A percentile compares a stretch with the other conserved stretches of the same genome.
These are phyloP conservation scores for Meiosimyza platycephala DNA, from an alignment of 2,888 invertebrate species.

Conservation along the genomic window DNA sequence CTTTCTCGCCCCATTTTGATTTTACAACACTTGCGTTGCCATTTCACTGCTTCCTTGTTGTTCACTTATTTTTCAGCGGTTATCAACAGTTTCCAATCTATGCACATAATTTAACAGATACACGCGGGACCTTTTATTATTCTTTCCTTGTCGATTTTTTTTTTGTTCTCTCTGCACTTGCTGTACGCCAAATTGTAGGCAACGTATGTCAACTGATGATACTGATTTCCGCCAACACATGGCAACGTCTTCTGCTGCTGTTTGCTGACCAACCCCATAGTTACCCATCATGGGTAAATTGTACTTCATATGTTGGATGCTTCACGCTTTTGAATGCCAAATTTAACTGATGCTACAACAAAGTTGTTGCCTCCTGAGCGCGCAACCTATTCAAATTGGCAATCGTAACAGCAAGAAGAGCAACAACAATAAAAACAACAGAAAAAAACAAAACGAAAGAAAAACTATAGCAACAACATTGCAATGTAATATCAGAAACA, in stretches of 20 bases:
- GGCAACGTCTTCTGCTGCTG: not conserved
- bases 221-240: not conserved
- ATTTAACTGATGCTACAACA: slow-evolving; percentile 42
- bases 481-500: slow-evolving; percentile 59
- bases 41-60: not conserved
- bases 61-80: slow-evolving; percentile 42
- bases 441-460: slow-evolving; percentile 15
- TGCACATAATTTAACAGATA: slow-evolving; percentile 56
- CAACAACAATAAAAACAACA: slow-evolving; percentile 30
- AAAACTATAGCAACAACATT: slow-evolving; percentile 31
- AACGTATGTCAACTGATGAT: slow-evolving; percentile 16
- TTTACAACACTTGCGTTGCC: slow-evolving; percentile 33
- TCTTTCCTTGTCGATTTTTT: not conserved
- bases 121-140: not conserved
- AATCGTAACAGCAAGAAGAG: slow-evolving; percentile 28
- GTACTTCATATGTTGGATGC: not conserved
- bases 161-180: too few relatives aligned
- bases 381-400: slow-evolving; percentile 33
- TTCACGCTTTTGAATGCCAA: slow-evolving; percentile 35
- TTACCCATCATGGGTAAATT: not conserved
- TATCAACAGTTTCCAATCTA: slow-evolving; percentile 60
- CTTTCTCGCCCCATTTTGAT: slow-evolving; percentile 33
- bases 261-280: not conserved
- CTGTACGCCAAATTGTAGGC: slow-evolving; percentile 5
- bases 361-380: slow-evolving; percentile 25